These are phyloP conservation scores for Omphaloscelis lunosa DNA, from an alignment of 2,888 invertebrate genomes.

Conservation along the genomic window DNA sequence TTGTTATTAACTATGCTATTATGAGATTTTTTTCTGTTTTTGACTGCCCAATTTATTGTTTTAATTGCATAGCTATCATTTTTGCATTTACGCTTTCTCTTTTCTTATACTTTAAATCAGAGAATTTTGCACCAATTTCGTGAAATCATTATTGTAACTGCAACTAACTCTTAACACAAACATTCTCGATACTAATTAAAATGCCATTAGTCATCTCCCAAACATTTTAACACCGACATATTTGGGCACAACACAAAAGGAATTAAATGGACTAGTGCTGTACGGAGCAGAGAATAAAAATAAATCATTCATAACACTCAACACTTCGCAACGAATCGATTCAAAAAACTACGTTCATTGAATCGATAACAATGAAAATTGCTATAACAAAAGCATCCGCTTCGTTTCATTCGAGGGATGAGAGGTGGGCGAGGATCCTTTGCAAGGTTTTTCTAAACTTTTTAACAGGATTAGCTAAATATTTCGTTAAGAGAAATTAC, in stretches of 20 bases:
- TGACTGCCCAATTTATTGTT: not conserved
- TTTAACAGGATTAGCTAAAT: not conserved
- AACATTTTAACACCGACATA: conserved; percentile 80
- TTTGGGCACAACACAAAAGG: conserved; percentile 60
- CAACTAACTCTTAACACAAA: not conserved
- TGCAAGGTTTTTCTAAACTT: not conserved
- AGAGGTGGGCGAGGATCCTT: conserved; percentile 49
- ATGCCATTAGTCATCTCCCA: conserved; percentile 74
- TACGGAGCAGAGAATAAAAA: conserved; percentile 75
- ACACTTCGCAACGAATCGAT: conserved; percentile 85
- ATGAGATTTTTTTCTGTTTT: not conserved
- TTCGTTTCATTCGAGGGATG: conserved; percentile 66
- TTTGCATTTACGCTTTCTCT: not conserved
- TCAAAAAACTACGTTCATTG: conserved; percentile 87
- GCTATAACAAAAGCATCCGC: conserved; percentile 83
- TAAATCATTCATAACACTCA: conserved; percentile 88
- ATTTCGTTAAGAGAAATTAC: not conserved
- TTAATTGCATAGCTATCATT: not conserved
- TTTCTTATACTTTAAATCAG: not conserved
- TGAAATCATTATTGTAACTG: not conserved
- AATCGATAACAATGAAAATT: conserved; percentile 88
- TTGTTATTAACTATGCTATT: conserved; percentile 23
- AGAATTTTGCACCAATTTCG: not conserved
- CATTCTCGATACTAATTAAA: conserved; percentile 54
- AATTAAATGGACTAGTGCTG: conserved; percentile 72